Percentiles rank a stretch among this genome's conserved stretches.
These are phyloP conservation scores for Gallinago jamesoni DNA, from an alignment of 2,113 vertebrate genomes.

Conservation along the genomic window DNA sequence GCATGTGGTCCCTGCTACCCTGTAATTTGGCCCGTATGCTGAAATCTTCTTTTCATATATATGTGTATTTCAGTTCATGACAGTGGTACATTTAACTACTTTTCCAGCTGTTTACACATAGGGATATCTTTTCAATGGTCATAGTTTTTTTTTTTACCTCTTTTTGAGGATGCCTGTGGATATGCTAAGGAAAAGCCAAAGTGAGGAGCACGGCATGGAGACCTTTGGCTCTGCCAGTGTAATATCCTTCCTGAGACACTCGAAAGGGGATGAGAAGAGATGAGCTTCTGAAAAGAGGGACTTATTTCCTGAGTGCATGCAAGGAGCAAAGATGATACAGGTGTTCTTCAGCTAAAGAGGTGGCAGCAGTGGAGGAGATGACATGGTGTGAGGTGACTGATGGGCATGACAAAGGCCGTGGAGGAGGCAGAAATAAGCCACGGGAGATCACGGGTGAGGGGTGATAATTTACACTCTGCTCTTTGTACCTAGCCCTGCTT, in stretches of 20 bases:
- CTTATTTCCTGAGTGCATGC: not conserved
- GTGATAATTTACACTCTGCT: rapidly evolving
- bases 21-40: not conserved
- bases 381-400: not conserved
- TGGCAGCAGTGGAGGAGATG: not conserved
- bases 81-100: not conserved
- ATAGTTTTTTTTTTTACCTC: not conserved
- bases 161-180: not conserved
- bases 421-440: not conserved
- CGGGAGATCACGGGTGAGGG: not conserved
- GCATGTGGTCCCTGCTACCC: not conserved
- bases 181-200: not conserved
- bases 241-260: not conserved
- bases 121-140: not conserved
- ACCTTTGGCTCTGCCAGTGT: not conserved
- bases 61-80: not conserved
- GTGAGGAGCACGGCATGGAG: rapidly evolving
- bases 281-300: not conserved
- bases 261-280: not conserved
- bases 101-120: not conserved
- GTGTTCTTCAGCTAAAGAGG: not conserved
- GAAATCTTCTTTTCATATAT: not conserved
- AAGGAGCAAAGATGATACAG: not conserved
- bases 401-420: not conserved
- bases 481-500: not conserved